Base-by-base conservation (phyloP, 23 tunicate species). In the Ascidia mentula region DNA sequence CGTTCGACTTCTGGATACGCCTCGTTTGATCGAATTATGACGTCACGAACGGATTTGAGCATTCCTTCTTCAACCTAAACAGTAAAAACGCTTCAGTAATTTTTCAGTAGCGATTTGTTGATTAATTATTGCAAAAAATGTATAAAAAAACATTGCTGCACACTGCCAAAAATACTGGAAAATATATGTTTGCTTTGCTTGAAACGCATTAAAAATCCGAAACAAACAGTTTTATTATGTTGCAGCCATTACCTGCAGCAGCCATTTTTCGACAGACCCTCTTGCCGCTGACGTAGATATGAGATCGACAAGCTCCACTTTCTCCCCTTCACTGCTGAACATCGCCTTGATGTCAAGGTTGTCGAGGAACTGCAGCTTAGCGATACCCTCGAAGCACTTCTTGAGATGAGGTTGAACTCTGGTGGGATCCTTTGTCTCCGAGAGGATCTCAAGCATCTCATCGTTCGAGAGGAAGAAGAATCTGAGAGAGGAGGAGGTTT, bases 341-440 rank as follows among this genome's bases (percentile, higher is more conserved):
- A 95, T 95, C 26, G 99, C 85, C 60, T 86, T 86, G 80, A 95
- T 95, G 73, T 95, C 99, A 38, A 95, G 96, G 79, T 95, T 95
- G 20, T 86, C 92, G 31, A 95, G 92, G 76, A 95, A 95, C 45
- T 90, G 79, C 31, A 95, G 92, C 76, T 95, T 95, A 31, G 96
- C 99, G 40, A 95, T 95, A 31, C 99, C 99, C 45, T 95, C 99
- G 60, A 95, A 95, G 72, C 99, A 95, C 75, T 95, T 95, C 82
- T 95, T 95, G 39, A 95, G 79, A 76, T 95, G 99, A 31, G 99
- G 99, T 61, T 95, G 99, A 8, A 95, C 99, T n/a, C 99, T 86
- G 40, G 99, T 90, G 31, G 99, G 99, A 71, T 95, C 99, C 40
- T 95, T 95, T 18, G 99, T 95, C 72, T 95, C 99, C 13, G 99